Percentiles rank a stretch among this genome's conserved stretches.
Evolutionary conservation across 2,888 invertebrate species (phyloP).

Genomic region (Harpalus rufipes): DNA sequence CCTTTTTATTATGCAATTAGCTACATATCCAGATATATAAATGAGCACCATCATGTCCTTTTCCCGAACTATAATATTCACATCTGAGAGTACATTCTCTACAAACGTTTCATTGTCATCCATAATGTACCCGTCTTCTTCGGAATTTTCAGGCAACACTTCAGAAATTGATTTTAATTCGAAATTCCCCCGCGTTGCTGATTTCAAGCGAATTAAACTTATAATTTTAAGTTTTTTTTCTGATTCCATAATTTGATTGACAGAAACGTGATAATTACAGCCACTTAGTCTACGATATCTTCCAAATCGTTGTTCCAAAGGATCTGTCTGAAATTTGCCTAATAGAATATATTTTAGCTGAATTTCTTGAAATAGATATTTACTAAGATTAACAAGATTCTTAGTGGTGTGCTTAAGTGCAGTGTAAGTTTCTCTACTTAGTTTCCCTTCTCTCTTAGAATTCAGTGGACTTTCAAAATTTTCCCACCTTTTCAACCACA

Average conservation of each 20-base stretch:
- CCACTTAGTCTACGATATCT: not conserved
- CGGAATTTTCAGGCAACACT: too few relatives aligned
- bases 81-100: too few relatives aligned
- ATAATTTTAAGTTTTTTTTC: not conserved
- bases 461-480: constrained; percentile 1
- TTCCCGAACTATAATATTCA: too few relatives aligned
- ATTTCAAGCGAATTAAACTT: too few relatives aligned
- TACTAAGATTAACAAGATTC: not conserved
- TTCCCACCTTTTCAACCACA: not conserved
- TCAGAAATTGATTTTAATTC: too few relatives aligned
- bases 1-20: too few relatives aligned
- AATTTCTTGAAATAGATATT: not conserved
- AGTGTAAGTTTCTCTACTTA: constrained; percentile 1
- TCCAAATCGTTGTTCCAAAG: constrained; percentile 8
- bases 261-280: not conserved
- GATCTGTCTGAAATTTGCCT: constrained; percentile 14
- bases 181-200: too few relatives aligned
- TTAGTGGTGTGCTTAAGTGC: not conserved
- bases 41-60: too few relatives aligned
- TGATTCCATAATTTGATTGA: constrained; percentile 8
- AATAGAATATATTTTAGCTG: not conserved
- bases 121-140: too few relatives aligned
- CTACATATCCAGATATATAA: too few relatives aligned
- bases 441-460: constrained; percentile 12
- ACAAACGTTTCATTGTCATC: too few relatives aligned